Percentiles rank a stretch among this genome's conserved stretches.
Evolutionary conservation across 2,888 invertebrate genomes (phyloP).

Genomic region (Rhimphoctona megacephalus): DNA sequence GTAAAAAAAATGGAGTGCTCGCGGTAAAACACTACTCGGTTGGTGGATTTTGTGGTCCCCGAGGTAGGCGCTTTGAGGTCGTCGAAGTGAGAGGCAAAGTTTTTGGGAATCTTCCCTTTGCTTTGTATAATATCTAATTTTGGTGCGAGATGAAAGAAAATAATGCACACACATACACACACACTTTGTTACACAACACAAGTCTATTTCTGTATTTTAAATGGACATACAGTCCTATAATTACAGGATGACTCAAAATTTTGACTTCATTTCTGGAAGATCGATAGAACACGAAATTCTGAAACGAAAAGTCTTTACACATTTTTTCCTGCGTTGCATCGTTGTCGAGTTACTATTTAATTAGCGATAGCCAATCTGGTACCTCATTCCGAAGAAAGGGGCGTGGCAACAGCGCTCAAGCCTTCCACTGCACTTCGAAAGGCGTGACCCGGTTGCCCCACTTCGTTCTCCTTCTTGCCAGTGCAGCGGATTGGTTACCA

Average conservation of each 20-base stretch:
- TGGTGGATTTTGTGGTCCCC: slow-evolving; percentile 20
- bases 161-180: background rate
- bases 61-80: slow-evolving; percentile 26
- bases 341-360: background rate
- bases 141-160: background rate
- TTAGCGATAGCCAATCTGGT: background rate
- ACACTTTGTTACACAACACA: background rate
- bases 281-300: background rate
- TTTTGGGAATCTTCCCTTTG: slow-evolving; percentile 8
- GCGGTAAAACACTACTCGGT: slow-evolving; percentile 23
- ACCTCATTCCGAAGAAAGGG: background rate
- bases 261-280: background rate
- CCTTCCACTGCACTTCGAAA: background rate
- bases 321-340: background rate
- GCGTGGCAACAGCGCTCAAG: background rate
- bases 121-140: slow-evolving; percentile 3
- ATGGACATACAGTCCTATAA: background rate
- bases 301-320: background rate
- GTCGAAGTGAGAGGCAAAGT: slow-evolving; percentile 11
- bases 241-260: background rate
- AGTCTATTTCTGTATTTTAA: background rate
- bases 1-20: slow-evolving; percentile 4
- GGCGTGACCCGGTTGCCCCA: background rate
- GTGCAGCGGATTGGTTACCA: background rate
- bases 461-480: too few relatives aligned